Evolutionary conservation across 2,888 invertebrate species (phyloP).

Genomic region (Amiota mariae): DNA sequence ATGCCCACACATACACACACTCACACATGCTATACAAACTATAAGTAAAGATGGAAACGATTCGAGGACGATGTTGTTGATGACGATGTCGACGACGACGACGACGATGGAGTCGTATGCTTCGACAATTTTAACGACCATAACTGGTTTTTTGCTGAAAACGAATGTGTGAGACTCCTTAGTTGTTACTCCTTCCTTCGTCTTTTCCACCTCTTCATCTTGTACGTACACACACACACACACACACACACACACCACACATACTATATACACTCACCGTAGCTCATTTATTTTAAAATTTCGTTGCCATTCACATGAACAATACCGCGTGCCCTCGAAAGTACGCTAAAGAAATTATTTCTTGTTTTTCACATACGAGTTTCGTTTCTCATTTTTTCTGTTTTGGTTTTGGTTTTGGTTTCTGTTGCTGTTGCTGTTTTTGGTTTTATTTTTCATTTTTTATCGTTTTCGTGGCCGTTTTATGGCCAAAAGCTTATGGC

Average conservation of each 20-base stretch:
- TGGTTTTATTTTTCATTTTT: neutral
- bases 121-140: slow-evolving; percentile 70
- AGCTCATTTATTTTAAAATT: slow-evolving; percentile 66
- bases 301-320: no score
- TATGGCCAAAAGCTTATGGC: slow-evolving; percentile 10
- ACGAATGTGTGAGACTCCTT: neutral
- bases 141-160: slow-evolving; percentile 57
- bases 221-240: neutral
- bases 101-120: slow-evolving; percentile 47
- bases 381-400: neutral
- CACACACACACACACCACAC: no score
- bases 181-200: neutral
- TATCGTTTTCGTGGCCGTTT: slow-evolving; percentile 3
- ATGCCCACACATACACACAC: slow-evolving; percentile 51
- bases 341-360: slow-evolving; percentile 28
- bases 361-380: neutral
- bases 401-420: neutral
- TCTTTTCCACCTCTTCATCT: neutral
- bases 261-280: slow-evolving; percentile 33
- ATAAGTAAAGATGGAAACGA: slow-evolving; percentile 57
- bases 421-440: no score
- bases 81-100: slow-evolving; percentile 13
- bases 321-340: slow-evolving; percentile 45
- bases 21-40: slow-evolving; percentile 44
- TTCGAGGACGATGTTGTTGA: slow-evolving; percentile 18